These are phyloP conservation scores for Oscheius onirici DNA, from an alignment of 2,888 invertebrate species.

Conservation along the genomic window DNA sequence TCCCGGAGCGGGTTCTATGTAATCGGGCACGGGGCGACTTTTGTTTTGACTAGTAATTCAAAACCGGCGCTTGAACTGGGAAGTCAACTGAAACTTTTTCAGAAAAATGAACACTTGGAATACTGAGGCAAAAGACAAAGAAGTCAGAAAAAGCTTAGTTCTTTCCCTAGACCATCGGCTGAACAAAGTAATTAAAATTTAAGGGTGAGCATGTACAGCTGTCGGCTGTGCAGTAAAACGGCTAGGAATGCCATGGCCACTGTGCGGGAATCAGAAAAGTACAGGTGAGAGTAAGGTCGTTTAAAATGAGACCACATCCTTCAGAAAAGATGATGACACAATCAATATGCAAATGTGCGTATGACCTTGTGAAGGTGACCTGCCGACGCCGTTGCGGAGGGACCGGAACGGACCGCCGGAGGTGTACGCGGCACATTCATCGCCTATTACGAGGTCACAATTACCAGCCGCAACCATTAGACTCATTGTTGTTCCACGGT, in stretches of 20 bases:
- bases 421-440: constrained; percentile 6
- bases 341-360: constrained; percentile 30
- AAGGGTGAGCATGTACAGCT: constrained; percentile 17
- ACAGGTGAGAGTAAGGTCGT: constrained; percentile 7
- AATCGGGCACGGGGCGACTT: constrained; percentile 8
- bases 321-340: neutral
- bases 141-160: too few species aligned
- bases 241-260: constrained; percentile 21
- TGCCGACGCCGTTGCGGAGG: constrained; percentile 15
- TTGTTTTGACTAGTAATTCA: constrained; percentile 18
- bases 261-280: constrained; percentile 29
- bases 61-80: neutral
- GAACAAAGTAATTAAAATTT: constrained; percentile 1
- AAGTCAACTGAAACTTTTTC: neutral
- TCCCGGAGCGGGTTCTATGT: neutral
- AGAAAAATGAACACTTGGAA: too few species aligned
- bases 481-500: neutral
- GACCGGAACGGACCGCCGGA: neutral
- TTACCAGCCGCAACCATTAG: constrained; percentile 19
- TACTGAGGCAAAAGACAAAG: too few species aligned
- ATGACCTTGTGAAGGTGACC: constrained; percentile 28
- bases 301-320: neutral
- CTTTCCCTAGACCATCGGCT: constrained; percentile 1
- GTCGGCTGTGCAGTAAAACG: constrained; percentile 16
- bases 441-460: constrained; percentile 28